A percentile compares a stretch with the other conserved stretches of the same genome.
Evolutionary conservation across 2,888 invertebrate genomes (phyloP).

Genomic region (Drosophila putrida): DNA sequence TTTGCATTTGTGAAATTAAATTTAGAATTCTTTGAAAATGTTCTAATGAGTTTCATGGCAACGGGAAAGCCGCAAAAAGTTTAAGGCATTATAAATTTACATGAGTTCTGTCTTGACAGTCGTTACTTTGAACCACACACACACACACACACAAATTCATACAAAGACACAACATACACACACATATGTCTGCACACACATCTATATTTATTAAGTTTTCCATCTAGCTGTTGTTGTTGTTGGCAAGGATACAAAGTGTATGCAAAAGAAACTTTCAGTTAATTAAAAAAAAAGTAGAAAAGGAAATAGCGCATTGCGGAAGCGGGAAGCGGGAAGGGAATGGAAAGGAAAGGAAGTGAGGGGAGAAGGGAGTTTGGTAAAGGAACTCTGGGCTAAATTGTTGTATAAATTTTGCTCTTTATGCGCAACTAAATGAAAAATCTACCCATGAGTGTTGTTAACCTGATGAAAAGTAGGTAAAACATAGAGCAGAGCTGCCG

Average conservation of each 20-base stretch:
- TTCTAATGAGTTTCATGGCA: slow-evolving; percentile 43
- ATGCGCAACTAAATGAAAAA: slow-evolving; percentile 74
- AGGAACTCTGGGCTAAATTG: slow-evolving; percentile 46
- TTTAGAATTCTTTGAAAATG: slow-evolving; percentile 3
- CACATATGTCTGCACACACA: slow-evolving; percentile 17
- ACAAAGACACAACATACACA: background rate
- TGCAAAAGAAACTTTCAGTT: slow-evolving; percentile 63
- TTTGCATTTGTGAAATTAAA: slow-evolving; percentile 18
- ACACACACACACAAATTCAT: slow-evolving; percentile 6
- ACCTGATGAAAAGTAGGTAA: slow-evolving; percentile 81
- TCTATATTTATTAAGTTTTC: slow-evolving; percentile 47
- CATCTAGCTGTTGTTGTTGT: slow-evolving; percentile 20
- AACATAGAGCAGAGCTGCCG: slow-evolving; percentile 34
- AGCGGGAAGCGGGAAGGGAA: background rate
- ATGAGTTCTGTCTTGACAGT: slow-evolving; percentile 28
- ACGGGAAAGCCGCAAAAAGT: slow-evolving; percentile 63
- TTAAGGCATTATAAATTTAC: slow-evolving; percentile 58
- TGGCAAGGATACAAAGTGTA: slow-evolving; percentile 38
- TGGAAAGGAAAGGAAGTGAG: background rate
- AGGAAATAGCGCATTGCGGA: slow-evolving; percentile 6
- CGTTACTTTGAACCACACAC: slow-evolving; percentile 36
- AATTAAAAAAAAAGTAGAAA: slow-evolving; percentile 56
- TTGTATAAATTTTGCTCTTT: slow-evolving; percentile 72
- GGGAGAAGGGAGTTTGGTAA: background rate
- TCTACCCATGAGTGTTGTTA: slow-evolving; percentile 81